phyloP scores from a whole-genome alignment of 1,140 invertebrate species.

The Melipona quadrifasciata region DNA sequence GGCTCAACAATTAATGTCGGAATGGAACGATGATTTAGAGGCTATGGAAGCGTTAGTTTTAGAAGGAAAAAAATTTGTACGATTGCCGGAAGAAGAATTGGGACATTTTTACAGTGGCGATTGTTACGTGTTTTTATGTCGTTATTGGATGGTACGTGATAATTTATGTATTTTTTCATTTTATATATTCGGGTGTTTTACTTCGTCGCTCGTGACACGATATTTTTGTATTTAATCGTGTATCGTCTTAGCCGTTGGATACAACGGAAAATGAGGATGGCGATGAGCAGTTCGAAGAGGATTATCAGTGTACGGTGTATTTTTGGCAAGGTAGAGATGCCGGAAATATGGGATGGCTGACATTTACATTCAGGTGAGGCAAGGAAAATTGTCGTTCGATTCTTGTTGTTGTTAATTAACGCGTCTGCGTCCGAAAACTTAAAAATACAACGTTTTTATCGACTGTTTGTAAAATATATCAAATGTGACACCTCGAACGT shows the following conservation, averaged over 20 bases:
- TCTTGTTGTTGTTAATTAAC: background rate
- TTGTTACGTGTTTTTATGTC: conserved; percentile 99
- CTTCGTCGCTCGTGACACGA: background rate
- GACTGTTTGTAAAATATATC: no score
- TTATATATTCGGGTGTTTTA: background rate
- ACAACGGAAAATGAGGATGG: conserved; percentile 86
- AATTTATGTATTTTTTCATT: background rate
- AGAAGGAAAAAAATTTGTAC: conserved; percentile 98
- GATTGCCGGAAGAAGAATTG: conserved; percentile 96
- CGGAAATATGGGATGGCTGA: conserved; percentile 99
- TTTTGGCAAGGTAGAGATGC: conserved; percentile 99
- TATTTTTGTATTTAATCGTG: background rate
- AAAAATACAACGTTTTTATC: no score
- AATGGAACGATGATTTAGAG: conserved; percentile 98
- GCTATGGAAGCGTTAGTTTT: conserved; percentile 99
- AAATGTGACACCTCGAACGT: no score
- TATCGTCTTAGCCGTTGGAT: conserved; percentile 73
- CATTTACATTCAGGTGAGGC: conserved; percentile 95
- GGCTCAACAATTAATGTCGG: conserved; percentile 94
- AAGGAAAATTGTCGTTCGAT: background rate
- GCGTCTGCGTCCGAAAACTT: no score
- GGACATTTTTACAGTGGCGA: conserved; percentile 97
- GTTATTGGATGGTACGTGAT: conserved; percentile 91
- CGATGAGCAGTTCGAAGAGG: conserved; percentile 89
- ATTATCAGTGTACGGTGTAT: conserved; percentile 98